A percentile compares a stretch with the other conserved stretches of the same genome.
Evolutionary conservation across 2,888 invertebrate species (phyloP).

Genomic region (Drosophila affinis): DNA sequence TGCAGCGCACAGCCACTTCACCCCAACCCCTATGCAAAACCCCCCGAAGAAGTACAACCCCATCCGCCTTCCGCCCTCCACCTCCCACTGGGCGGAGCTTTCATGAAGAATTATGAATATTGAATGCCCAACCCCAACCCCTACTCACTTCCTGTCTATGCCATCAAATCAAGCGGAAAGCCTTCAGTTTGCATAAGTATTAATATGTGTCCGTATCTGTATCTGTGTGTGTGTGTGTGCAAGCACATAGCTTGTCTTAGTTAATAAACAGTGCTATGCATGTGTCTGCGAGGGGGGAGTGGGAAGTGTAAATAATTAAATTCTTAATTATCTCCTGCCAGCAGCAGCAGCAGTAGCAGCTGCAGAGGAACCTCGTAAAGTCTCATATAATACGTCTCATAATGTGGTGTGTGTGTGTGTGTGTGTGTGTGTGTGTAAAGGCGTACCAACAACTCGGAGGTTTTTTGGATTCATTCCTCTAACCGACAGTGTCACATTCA

Average conservation of each 20-base stretch:
- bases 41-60: slow-evolving; percentile 2
- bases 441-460: not conserved
- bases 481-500: slow-evolving; percentile 57
- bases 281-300: slow-evolving; percentile 20
- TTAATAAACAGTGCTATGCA: slow-evolving; percentile 59
- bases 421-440: not conserved
- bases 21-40: not conserved
- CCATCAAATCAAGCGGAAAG: slow-evolving; percentile 55
- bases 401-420: no score
- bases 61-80: not conserved
- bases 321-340: slow-evolving; percentile 75
- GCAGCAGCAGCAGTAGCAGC: slow-evolving; percentile 3
- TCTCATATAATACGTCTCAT: slow-evolving; percentile 30
- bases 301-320: slow-evolving; percentile 74
- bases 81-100: slow-evolving; percentile 21
- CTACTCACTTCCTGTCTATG: not conserved
- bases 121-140: slow-evolving; percentile 41
- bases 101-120: slow-evolving; percentile 75
- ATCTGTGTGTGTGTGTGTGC: slow-evolving; percentile 20
- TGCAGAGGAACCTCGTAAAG: slow-evolving; percentile 45
- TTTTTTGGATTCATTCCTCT: slow-evolving; percentile 58
- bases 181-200: slow-evolving; percentile 33
- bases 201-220: slow-evolving; percentile 15
- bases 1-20: slow-evolving; percentile 42
- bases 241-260: no score